Conservation (phyloP, 2,113 vertebrate species). For the Chascanopsetta lugubris region DNA sequence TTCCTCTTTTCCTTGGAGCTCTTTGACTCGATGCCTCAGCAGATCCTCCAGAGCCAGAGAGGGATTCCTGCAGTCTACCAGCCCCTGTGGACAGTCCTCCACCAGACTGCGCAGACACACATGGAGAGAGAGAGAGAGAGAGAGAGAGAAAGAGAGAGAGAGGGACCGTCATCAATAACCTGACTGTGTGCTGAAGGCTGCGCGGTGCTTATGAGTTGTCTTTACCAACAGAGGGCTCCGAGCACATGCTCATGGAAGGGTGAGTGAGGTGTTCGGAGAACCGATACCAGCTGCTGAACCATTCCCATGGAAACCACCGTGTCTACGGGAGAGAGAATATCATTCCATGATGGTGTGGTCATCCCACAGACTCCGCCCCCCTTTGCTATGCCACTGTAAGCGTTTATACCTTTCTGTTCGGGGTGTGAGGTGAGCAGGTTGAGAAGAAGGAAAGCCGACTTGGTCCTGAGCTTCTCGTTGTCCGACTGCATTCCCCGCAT, state of each 20-base stretch:
- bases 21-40: slow-evolving; percentile 79
- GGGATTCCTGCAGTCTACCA: slow-evolving; percentile 82
- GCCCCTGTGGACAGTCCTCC: slow-evolving; percentile 83
- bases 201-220: neutral
- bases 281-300: slow-evolving; percentile 88
- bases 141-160: neutral
- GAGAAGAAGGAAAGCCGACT: slow-evolving; percentile 89
- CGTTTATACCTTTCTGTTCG: slow-evolving; percentile 85
- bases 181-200: neutral
- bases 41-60: slow-evolving; percentile 85
- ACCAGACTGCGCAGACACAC: slow-evolving; percentile 81
- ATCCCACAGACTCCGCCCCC: too few relatives aligned
- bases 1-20: slow-evolving; percentile 85
- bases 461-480: slow-evolving; percentile 87
- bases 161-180: neutral
- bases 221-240: slow-evolving; percentile 88
- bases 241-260: slow-evolving; percentile 84
- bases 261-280: slow-evolving; percentile 77
- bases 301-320: slow-evolving; percentile 90
- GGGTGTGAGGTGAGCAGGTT: slow-evolving; percentile 87
- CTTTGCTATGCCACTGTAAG: neutral
- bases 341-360: too few relatives aligned
- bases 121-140: neutral
- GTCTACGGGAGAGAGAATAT: slow-evolving; percentile 74
- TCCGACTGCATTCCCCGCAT: slow-evolving; percentile 92